Evolutionary conservation across 2,113 vertebrate species (phyloP).

Genomic region (Oncorhynchus gorbuscha): DNA sequence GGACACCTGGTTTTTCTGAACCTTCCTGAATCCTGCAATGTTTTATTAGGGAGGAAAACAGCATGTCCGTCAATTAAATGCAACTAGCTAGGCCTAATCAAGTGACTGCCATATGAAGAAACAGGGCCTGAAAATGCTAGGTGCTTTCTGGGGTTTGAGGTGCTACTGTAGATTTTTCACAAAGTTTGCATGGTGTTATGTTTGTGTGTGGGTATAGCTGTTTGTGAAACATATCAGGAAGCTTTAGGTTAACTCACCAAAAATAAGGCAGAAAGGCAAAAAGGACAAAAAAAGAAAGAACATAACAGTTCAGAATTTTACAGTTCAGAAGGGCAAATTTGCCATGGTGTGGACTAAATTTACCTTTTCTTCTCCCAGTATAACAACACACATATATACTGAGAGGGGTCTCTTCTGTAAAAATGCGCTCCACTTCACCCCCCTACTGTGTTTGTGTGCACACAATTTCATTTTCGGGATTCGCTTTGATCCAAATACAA

Average conservation of each 20-base stretch:
- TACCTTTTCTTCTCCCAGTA: constrained; percentile 79
- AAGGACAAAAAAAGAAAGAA: constrained; percentile 50
- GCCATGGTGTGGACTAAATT: constrained; percentile 75
- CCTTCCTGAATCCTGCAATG: not conserved
- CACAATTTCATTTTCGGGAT: constrained; percentile 72
- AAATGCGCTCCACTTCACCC: constrained; percentile 72
- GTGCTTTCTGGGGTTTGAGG: not conserved
- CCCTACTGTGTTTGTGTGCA: constrained; percentile 68
- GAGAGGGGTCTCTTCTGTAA: constrained; percentile 75
- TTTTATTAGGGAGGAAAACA: not conserved
- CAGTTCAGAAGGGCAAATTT: constrained; percentile 51
- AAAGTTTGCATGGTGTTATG: constrained; percentile 28
- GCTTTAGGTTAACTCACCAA: constrained; percentile 48
- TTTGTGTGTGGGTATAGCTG: constrained; percentile 34
- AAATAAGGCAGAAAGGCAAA: constrained; percentile 43
- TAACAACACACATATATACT: constrained; percentile 80
- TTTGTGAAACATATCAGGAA: constrained; percentile 31
- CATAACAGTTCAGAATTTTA: constrained; percentile 56
- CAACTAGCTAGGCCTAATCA: constrained; percentile 2
- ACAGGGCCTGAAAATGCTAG: constrained; percentile 13
- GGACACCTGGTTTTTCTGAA: not conserved
- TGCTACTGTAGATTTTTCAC: constrained; percentile 14
- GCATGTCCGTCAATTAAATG: not conserved
- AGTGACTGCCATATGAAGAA: not conserved
- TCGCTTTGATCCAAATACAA: constrained; percentile 74